phyloP scores from a whole-genome alignment of 2,888 invertebrate species.

The Andrena flavipes region DNA sequence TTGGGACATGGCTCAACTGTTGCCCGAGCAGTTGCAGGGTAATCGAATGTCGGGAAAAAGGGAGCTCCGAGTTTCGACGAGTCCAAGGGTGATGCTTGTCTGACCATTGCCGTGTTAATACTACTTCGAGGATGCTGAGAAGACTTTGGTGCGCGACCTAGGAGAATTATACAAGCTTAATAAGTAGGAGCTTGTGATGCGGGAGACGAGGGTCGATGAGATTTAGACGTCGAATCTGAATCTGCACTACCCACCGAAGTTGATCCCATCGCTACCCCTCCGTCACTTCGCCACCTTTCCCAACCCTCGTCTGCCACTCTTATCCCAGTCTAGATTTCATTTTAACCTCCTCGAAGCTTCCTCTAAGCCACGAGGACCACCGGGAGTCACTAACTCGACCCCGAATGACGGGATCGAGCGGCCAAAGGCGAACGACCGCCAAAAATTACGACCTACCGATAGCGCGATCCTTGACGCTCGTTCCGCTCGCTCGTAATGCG shows the following conservation, averaged over 20 bases:
- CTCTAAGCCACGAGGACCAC: slow-evolving; percentile 10
- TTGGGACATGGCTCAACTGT: background rate
- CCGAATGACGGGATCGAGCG: slow-evolving; percentile 36
- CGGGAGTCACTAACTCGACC: slow-evolving; percentile 31
- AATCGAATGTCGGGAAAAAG: background rate
- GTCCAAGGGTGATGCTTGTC: background rate
- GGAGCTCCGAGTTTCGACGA: background rate
- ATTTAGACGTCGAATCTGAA: background rate
- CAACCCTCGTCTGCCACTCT: background rate
- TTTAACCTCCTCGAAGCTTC: slow-evolving; percentile 26
- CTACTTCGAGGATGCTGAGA: background rate
- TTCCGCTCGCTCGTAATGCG: slow-evolving; percentile 1
- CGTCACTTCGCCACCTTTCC: background rate
- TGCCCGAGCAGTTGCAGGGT: background rate
- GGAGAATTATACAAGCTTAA: background rate
- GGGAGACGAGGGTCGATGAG: background rate
- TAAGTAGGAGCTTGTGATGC: background rate
- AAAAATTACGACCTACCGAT: slow-evolving; percentile 26
- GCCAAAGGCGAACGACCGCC: slow-evolving; percentile 14
- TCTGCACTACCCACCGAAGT: background rate
- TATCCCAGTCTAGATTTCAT: slow-evolving; percentile 38
- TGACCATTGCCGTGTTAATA: background rate
- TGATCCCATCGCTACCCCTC: slow-evolving; percentile 12
- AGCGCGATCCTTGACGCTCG: background rate
- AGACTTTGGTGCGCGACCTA: background rate